phyloP scores from a whole-genome alignment of 2,797 vertebrate genomes.

The Enteromius trimaculatus region DNA sequence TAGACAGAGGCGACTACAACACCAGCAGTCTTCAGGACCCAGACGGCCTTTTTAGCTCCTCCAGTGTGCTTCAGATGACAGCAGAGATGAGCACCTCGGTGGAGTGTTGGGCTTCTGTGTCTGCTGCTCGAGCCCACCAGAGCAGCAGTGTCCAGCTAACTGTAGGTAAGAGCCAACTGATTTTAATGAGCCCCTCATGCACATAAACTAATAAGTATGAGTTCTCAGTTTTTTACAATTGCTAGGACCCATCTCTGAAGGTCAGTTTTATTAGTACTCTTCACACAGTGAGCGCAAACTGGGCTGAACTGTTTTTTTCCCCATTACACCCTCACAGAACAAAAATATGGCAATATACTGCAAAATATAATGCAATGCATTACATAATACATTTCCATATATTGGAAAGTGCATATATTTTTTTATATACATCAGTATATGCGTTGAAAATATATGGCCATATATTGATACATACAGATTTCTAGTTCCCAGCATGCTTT shows the following conservation, averaged over 20 bases:
- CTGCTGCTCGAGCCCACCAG: slow-evolving; percentile 72
- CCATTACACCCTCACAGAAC: too few species aligned
- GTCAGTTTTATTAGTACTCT: neutral
- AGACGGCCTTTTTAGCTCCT: slow-evolving; percentile 69
- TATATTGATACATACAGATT: too few species aligned
- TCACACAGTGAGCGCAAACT: too few species aligned
- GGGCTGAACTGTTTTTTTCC: too few species aligned
- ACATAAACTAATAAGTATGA: neutral
- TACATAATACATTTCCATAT: too few species aligned
- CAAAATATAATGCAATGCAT: too few species aligned
- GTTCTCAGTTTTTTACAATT: neutral
- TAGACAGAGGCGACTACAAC: slow-evolving; percentile 72
- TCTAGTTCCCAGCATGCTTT: too few species aligned
- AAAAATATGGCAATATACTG: too few species aligned
- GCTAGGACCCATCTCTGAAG: neutral
- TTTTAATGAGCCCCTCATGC: neutral
- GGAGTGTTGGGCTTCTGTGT: slow-evolving; percentile 82
- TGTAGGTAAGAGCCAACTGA: slow-evolving; percentile 69
- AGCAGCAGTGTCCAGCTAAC: slow-evolving; percentile 72
- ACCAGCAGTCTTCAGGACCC: slow-evolving; percentile 66
- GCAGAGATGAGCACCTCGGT: slow-evolving; percentile 73
- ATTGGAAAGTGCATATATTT: too few species aligned
- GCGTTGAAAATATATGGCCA: too few species aligned
- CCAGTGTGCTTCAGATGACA: slow-evolving; percentile 77
- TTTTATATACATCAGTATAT: too few species aligned